These are phyloP conservation scores for Hylia prasina DNA, from an alignment of 2,113 vertebrate species.

Conservation along the genomic window DNA sequence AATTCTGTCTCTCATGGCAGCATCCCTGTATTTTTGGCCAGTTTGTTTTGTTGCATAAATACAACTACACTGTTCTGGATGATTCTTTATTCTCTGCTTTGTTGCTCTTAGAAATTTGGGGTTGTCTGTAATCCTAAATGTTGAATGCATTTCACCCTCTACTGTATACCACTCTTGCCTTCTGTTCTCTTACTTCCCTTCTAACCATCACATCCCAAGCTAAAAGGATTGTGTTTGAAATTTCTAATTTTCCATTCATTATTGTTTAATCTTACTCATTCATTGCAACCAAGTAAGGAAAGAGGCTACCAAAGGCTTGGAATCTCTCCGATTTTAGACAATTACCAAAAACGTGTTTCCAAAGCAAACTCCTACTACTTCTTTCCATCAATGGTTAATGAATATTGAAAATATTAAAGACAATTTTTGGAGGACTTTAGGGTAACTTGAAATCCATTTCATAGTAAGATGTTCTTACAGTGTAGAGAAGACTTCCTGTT, in stretches of 20 bases:
- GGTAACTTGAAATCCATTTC: not conserved
- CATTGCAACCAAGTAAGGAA: not conserved
- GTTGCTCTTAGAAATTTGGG: not conserved
- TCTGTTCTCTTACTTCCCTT: not conserved
- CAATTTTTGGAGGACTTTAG: not conserved
- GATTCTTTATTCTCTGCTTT: not conserved
- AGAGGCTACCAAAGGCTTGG: not conserved
- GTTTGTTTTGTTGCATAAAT: constrained; percentile 10
- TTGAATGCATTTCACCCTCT: not conserved
- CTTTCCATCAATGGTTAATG: not conserved
- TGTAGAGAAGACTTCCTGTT: not conserved
- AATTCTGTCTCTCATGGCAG: not conserved
- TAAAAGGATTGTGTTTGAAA: not conserved
- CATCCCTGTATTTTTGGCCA: not conserved
- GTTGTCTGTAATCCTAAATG: not conserved
- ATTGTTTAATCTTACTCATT: not conserved
- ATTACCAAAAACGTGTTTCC: not conserved
- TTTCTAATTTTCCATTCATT: not conserved
- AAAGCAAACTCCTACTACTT: not conserved
- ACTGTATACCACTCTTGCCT: not conserved
- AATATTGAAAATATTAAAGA: not conserved
- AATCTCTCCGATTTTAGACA: not conserved
- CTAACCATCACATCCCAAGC: not conserved
- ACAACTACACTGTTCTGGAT: not conserved
- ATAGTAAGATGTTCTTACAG: not conserved